These are phyloP conservation scores for Apteryx mantelli DNA, from an alignment of 2,113 vertebrate genomes.

Conservation along the genomic window DNA sequence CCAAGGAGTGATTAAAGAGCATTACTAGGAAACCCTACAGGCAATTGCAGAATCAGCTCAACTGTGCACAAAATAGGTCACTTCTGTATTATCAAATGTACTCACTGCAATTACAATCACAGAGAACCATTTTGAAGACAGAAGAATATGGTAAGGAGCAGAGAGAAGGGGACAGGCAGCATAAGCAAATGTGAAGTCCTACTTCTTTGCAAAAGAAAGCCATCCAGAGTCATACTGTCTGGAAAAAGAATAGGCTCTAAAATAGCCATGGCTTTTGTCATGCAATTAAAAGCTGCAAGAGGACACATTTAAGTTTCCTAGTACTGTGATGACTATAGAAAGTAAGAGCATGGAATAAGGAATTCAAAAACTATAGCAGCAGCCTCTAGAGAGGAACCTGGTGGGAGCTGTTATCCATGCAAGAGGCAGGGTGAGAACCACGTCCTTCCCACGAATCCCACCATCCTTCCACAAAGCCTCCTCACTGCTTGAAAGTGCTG, in stretches of 20 bases:
- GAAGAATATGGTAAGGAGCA: not conserved
- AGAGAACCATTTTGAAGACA: not conserved
- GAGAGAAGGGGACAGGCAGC: not conserved
- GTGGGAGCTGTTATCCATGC: not conserved
- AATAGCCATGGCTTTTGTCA: not conserved
- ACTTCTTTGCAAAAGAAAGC: not conserved
- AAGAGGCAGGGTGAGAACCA: not conserved
- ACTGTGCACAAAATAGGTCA: conserved; percentile 52
- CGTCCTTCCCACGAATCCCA: not conserved
- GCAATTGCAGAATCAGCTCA: conserved; percentile 33
- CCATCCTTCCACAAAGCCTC: not conserved
- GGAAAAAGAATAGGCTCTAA: not conserved
- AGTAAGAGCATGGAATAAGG: not conserved
- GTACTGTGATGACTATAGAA: not conserved
- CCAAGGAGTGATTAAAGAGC: not conserved
- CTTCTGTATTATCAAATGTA: conserved; percentile 30
- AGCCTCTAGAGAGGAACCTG: not conserved
- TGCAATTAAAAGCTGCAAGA: not conserved
- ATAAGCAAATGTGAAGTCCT: not conserved
- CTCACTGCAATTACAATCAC: conserved; percentile 42
- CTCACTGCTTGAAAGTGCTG: not conserved
- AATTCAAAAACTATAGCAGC: not conserved
- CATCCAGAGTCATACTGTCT: not conserved
- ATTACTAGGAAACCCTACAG: conserved; percentile 1
- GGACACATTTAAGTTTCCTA: not conserved